phyloP scores from a whole-genome alignment of 2,797 vertebrate genomes.

The Lerista edwardsae region DNA sequence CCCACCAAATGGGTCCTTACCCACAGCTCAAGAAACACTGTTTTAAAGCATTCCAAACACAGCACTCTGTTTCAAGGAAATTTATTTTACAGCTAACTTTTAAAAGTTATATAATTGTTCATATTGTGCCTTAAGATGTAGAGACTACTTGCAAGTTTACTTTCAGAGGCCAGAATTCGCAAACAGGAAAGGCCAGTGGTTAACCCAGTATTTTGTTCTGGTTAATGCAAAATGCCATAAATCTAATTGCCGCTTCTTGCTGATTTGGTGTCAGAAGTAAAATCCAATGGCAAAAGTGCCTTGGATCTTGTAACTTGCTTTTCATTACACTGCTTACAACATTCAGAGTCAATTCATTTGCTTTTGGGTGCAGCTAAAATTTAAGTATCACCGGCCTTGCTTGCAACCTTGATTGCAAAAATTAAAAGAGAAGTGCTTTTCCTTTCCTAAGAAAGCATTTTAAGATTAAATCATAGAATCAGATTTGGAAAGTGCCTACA shows the following conservation, averaged over 20 bases:
- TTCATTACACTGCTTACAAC: slow-evolving; percentile 29
- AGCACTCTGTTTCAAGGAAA: background rate
- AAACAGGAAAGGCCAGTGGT: background rate
- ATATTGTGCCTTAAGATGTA: background rate
- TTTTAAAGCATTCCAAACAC: background rate
- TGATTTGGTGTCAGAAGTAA: slow-evolving; percentile 28
- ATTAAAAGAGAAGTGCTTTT: slow-evolving; percentile 31
- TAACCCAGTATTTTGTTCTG: slow-evolving; percentile 21
- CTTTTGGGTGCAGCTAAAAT: slow-evolving; percentile 27
- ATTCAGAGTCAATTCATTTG: background rate
- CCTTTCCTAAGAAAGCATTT: slow-evolving; percentile 27
- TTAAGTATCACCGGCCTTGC: slow-evolving; percentile 14
- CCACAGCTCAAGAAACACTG: no score
- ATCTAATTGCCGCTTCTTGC: background rate
- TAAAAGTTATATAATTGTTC: background rate
- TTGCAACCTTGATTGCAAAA: slow-evolving; percentile 14
- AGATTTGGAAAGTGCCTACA: no score
- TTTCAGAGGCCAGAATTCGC: slow-evolving; percentile 10
- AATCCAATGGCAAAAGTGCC: slow-evolving; percentile 4
- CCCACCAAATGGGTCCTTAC: no score
- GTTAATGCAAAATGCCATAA: background rate
- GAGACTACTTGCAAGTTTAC: background rate
- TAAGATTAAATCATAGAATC: slow-evolving; percentile 30
- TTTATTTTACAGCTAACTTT: background rate
- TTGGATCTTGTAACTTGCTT: slow-evolving; percentile 31